Evolutionary conservation across 2,797 vertebrate genomes (phyloP).

Genomic region (Gila robusta): DNA sequence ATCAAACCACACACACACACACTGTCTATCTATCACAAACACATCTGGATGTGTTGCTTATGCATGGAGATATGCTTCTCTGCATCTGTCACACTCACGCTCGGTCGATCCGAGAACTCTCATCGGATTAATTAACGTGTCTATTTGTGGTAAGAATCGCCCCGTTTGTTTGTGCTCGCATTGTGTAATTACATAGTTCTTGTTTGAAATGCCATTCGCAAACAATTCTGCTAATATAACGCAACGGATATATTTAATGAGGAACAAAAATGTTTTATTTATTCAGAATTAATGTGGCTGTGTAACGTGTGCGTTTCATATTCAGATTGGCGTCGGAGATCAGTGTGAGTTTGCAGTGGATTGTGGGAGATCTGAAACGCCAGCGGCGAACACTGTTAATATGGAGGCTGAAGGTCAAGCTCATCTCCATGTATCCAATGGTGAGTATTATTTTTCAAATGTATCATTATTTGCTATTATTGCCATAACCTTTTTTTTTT

Average conservation of each 20-base stretch:
- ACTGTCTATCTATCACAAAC: constrained; percentile 6
- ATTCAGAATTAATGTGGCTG: not conserved
- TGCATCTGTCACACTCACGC: constrained; percentile 39
- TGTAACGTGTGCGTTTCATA: not conserved
- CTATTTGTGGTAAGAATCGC: constrained; percentile 29
- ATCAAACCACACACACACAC: not conserved
- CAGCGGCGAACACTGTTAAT: not conserved
- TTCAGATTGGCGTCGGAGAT: not conserved
- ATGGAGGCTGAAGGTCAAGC: not conserved
- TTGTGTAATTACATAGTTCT: constrained; percentile 10
- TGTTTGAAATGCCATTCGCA: constrained; percentile 6
- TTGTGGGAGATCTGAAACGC: constrained; percentile 6
- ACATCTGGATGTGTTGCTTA: constrained; percentile 24
- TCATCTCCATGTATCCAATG: not conserved
- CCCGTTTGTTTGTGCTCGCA: not conserved
- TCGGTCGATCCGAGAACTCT: constrained; percentile 30
- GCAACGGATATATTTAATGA: not conserved
- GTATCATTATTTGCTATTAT: not conserved
- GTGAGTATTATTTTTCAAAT: not conserved
- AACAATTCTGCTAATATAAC: not conserved
- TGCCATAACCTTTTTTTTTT: not conserved
- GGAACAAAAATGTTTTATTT: constrained; percentile 11
- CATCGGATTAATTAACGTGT: constrained; percentile 39
- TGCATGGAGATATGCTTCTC: constrained; percentile 11
- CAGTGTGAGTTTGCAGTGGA: not conserved